These are phyloP conservation scores for Pterostichus madidus DNA, from an alignment of 2,888 invertebrate species.

Conservation along the genomic window DNA sequence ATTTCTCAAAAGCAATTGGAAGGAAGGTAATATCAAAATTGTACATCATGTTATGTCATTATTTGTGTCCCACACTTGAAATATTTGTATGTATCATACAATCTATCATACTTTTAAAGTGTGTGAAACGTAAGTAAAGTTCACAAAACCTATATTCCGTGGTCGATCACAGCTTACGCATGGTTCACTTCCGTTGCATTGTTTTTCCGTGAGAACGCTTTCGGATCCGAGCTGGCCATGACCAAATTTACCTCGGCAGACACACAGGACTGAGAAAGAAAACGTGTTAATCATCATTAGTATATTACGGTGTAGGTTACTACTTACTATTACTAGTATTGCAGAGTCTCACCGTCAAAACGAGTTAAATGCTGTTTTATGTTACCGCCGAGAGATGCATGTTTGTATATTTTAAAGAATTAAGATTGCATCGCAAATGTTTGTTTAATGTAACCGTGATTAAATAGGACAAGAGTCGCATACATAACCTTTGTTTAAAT, in stretches of 20 bases:
- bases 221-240: constrained; percentile 38
- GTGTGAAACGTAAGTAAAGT: constrained; percentile 1
- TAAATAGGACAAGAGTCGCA: background rate
- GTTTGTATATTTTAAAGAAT: constrained; percentile 12
- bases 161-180: constrained; percentile 4
- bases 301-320: background rate
- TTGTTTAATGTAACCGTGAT: constrained; percentile 11
- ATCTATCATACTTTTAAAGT: background rate
- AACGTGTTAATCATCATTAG: constrained; percentile 6
- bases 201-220: constrained; percentile 47
- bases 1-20: no score
- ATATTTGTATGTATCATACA: no score
- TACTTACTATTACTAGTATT: background rate
- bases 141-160: constrained; percentile 3
- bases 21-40: no score
- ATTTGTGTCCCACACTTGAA: no score
- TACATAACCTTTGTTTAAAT: background rate
- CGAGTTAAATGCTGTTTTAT: background rate
- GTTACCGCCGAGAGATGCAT: background rate
- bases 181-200: constrained; percentile 48
- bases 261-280: constrained; percentile 22
- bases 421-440: constrained; percentile 15
- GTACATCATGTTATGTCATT: no score
- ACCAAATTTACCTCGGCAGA: constrained; percentile 28
- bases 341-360: background rate